phyloP scores from a whole-genome alignment of 2,797 vertebrate genomes.

The Rhabdophis nuchalis region DNA sequence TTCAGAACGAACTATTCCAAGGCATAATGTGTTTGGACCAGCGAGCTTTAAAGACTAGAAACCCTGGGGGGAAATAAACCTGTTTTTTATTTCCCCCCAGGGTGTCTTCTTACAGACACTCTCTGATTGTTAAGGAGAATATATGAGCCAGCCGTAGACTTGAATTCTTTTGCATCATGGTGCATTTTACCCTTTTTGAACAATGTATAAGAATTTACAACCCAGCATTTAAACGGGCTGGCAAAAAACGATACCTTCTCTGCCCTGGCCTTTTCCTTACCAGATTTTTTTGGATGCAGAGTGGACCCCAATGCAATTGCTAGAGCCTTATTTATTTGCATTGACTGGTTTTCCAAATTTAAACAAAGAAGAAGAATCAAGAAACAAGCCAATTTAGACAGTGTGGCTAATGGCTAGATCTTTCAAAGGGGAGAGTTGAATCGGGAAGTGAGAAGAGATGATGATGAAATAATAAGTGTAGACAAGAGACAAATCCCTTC shows the following conservation, averaged over 20 bases:
- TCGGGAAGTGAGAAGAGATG: background rate
- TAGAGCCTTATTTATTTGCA: background rate
- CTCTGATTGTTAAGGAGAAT: background rate
- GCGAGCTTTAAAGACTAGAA: background rate
- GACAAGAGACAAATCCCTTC: background rate
- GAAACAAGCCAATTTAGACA: background rate
- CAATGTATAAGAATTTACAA: constrained; percentile 1
- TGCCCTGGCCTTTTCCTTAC: background rate
- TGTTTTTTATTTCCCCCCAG: background rate
- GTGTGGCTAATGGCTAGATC: background rate
- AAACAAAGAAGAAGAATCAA: too few relatives aligned
- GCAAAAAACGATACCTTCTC: background rate
- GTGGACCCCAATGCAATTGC: background rate
- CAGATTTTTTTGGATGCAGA: background rate
- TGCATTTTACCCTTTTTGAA: background rate
- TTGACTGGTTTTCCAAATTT: background rate
- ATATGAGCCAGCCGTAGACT: background rate
- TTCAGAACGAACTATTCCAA: background rate
- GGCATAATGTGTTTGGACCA: background rate
- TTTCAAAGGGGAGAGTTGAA: background rate
- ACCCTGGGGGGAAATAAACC: background rate
- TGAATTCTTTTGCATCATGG: background rate
- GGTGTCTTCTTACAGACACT: background rate
- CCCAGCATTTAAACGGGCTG: constrained; percentile 14
- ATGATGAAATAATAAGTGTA: background rate